Conservation (phyloP, 2,113 vertebrate species). For the Butorides virescens region DNA sequence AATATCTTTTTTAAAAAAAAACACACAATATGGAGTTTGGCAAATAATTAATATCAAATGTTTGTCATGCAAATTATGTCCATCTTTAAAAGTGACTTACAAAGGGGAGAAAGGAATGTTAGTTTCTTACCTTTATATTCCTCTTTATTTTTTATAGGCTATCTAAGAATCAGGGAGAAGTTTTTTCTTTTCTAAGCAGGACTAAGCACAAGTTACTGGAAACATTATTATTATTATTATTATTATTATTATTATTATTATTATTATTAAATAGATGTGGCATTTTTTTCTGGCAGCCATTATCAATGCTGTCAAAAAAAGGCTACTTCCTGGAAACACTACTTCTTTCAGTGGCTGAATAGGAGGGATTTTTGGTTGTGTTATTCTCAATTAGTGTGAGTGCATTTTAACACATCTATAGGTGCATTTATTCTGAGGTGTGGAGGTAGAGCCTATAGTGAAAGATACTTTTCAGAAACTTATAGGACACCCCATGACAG, state of each 20-base stretch:
- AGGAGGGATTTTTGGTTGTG: not conserved
- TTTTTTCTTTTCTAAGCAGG: not conserved
- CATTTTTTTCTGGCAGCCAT: not conserved
- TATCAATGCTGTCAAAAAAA: not conserved
- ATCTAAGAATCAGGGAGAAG: not conserved
- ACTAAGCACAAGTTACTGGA: not conserved
- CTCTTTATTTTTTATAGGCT: not conserved
- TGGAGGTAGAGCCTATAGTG: not conserved
- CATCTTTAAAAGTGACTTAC: not conserved
- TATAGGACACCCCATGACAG: not conserved
- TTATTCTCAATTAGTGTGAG: not conserved
- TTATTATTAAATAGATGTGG: not conserved
- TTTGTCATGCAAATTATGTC: constrained; percentile 43
- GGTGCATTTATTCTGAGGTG: not conserved
- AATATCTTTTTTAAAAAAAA: constrained; percentile 13
- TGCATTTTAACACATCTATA: not conserved
- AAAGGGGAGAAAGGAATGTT: not conserved
- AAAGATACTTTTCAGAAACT: not conserved
- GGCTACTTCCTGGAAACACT: not conserved
- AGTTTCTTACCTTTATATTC: not conserved
- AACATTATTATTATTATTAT: not conserved
- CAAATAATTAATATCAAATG: constrained; percentile 67
- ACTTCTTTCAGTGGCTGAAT: not conserved
- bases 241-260: not conserved
- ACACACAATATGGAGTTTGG: not conserved